Evolutionary conservation across 2,113 vertebrate genomes (phyloP).

Genomic region (Pardalotus punctatus): DNA sequence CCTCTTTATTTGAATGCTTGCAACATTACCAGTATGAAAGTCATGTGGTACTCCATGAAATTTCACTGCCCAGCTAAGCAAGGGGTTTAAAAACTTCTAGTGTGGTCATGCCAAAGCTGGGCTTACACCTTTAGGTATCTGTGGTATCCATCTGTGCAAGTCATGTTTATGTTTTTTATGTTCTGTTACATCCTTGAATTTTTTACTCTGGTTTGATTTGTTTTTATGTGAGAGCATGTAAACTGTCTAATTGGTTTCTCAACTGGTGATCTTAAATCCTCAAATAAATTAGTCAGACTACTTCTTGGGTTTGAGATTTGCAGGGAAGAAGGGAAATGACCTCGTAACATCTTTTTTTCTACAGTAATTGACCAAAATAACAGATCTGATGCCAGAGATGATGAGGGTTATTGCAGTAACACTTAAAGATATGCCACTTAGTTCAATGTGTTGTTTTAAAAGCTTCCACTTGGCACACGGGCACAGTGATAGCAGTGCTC

Average conservation of each 20-base stretch:
- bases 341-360: neutral
- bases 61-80: neutral
- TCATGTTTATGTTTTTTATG: neutral
- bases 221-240: neutral
- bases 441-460: neutral
- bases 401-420: neutral
- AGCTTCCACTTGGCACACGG: neutral
- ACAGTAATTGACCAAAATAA: neutral
- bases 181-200: neutral
- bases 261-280: neutral
- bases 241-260: neutral
- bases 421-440: neutral
- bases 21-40: neutral
- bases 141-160: neutral
- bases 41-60: neutral
- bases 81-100: neutral
- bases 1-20: neutral
- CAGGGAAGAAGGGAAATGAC: neutral
- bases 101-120: neutral
- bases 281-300: neutral
- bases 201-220: neutral
- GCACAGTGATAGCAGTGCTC: neutral
- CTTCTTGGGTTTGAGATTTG: neutral
- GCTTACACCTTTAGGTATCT: neutral
- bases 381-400: neutral